Evolutionary conservation across 35 echinoderm and acorn worm species (phyloP).

Genomic region (Ophioderma brevispina): DNA sequence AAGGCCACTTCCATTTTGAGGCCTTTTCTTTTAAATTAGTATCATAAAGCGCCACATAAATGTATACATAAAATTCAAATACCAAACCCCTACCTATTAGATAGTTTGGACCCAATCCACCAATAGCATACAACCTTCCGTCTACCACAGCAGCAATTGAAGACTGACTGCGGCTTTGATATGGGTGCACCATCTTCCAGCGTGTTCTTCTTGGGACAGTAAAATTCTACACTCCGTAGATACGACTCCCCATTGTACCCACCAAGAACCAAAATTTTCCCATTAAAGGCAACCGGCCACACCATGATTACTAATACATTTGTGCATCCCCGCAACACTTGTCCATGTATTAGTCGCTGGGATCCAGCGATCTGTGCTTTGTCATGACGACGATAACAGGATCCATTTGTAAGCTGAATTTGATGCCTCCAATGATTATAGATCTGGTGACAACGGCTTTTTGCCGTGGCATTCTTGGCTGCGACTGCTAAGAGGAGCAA

Average conservation of each 20-base stretch:
- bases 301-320: slow-evolving; percentile 82
- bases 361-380: slow-evolving; percentile 84
- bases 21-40: no score
- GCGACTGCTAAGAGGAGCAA: slow-evolving; percentile 82
- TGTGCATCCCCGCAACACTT: slow-evolving; percentile 74
- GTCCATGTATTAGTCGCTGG: slow-evolving; percentile 82
- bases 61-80: no score
- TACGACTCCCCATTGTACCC: slow-evolving; percentile 96
- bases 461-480: slow-evolving; percentile 86
- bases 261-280: slow-evolving; percentile 88
- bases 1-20: no score
- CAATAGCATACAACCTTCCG: slow-evolving; percentile 92
- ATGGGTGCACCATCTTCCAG: slow-evolving; percentile 88
- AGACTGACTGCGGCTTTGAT: slow-evolving; percentile 85
- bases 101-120: slow-evolving; percentile 93
- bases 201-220: slow-evolving; percentile 65
- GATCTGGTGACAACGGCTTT: slow-evolving; percentile 73
- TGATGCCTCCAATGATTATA: slow-evolving; percentile 90
- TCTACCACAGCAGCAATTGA: slow-evolving; percentile 79
- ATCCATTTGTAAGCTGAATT: slow-evolving; percentile 68
- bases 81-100: slow-evolving; percentile 73
- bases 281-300: slow-evolving; percentile 86
- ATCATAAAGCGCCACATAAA: no score
- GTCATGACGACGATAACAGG: slow-evolving; percentile 76
- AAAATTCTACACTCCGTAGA: slow-evolving; percentile 86